Percentiles rank a stretch among this genome's conserved stretches.
phyloP scores from a whole-genome alignment of 2,797 vertebrate species.

The Paramormyrops hopkinsi region DNA sequence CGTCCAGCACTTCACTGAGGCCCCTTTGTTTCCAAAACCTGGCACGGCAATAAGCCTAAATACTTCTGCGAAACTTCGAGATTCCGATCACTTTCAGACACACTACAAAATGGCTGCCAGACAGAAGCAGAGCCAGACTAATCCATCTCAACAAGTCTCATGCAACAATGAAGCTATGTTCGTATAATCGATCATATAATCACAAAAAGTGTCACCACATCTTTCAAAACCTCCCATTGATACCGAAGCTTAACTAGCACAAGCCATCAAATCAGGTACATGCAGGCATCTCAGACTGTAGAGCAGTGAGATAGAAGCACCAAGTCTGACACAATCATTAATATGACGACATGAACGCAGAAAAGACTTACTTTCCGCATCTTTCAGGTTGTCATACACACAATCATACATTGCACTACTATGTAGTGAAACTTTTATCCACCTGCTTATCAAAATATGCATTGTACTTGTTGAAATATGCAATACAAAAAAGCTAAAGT shows the following conservation, averaged over 20 bases:
- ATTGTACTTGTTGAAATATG: neutral
- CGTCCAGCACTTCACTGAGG: neutral
- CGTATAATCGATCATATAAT: neutral
- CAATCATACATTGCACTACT: neutral
- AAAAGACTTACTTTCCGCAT: neutral
- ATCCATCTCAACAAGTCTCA: neutral
- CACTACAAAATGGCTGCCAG: conserved; percentile 48
- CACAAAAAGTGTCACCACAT: neutral
- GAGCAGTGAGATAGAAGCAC: neutral
- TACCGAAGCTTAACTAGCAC: neutral
- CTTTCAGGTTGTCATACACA: neutral
- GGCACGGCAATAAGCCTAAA: conserved; percentile 13
- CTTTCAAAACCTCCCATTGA: neutral
- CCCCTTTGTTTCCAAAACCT: neutral
- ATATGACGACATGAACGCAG: neutral
- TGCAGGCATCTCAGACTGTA: neutral
- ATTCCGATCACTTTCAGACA: conserved; percentile 5
- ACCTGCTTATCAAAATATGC: neutral
- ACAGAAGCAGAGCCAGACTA: neutral
- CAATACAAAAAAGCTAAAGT: neutral
- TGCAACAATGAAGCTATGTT: neutral
- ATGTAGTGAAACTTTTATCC: neutral
- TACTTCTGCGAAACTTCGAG: conserved; percentile 16
- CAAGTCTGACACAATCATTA: neutral
- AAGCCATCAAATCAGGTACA: neutral